A percentile compares a stretch with the other conserved stretches of the same genome.
These are phyloP conservation scores for Odontothrips loti DNA, from an alignment of 2,888 invertebrate species.

Conservation along the genomic window DNA sequence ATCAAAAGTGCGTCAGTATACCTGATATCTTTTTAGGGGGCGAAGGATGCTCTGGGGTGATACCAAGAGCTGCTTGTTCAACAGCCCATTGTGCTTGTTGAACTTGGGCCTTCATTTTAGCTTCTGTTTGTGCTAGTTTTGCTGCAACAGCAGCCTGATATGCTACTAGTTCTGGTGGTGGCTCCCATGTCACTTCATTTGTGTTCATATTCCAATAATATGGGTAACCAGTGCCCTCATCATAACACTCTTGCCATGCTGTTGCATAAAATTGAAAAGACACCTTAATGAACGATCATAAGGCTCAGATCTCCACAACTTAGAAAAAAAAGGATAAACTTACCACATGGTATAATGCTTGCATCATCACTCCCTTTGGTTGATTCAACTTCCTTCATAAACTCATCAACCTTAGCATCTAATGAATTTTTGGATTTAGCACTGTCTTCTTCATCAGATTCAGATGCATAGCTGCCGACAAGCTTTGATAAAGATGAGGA, in stretches of 20 bases:
- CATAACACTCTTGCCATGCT: slow-evolving; percentile 64
- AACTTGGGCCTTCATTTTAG: slow-evolving; percentile 32
- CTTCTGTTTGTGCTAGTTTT: slow-evolving; percentile 8
- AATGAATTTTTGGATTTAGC: not conserved
- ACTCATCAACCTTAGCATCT: not conserved
- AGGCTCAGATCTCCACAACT: not conserved
- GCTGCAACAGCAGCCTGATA: slow-evolving; percentile 39
- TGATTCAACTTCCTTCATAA: slow-evolving; percentile 28
- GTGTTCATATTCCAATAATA: slow-evolving; percentile 63
- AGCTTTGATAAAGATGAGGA: not conserved
- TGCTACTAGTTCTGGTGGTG: slow-evolving; percentile 51
- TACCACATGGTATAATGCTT: slow-evolving; percentile 14
- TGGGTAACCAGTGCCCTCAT: slow-evolving; percentile 57
- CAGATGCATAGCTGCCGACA: not conserved
- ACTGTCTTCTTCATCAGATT: not conserved
- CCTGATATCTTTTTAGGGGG: not conserved
- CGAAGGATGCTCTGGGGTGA: not conserved
- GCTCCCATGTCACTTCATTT: slow-evolving; percentile 62
- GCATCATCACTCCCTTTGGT: slow-evolving; percentile 22
- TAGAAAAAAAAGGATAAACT: not conserved
- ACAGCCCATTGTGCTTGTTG: slow-evolving; percentile 32
- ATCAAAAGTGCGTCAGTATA: not conserved
- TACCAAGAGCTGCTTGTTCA: slow-evolving; percentile 3
- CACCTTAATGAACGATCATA: too few species aligned
- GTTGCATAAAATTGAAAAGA: slow-evolving; percentile 38